A percentile compares a stretch with the other conserved stretches of the same genome.
These are phyloP conservation scores for Scaptomyza hsui DNA, from an alignment of 1,140 invertebrate genomes.

Conservation along the genomic window DNA sequence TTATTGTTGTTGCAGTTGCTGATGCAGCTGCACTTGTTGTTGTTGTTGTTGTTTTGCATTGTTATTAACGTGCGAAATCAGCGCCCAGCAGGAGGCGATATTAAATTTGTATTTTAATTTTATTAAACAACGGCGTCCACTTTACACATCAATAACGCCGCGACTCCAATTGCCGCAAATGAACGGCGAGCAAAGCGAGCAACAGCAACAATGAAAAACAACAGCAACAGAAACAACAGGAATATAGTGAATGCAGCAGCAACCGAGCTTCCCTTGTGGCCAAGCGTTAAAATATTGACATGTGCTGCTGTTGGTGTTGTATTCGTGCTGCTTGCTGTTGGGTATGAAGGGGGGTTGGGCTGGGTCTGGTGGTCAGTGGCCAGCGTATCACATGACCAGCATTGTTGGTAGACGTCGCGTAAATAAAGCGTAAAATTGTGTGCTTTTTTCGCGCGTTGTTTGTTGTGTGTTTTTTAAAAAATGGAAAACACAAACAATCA, in stretches of 20 bases:
- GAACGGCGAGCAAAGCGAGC: slow-evolving; percentile 9
- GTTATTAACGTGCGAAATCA: slow-evolving; percentile 38
- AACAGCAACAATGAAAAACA: slow-evolving; percentile 11
- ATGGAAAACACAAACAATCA: slow-evolving; percentile 70
- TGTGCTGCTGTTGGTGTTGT: slow-evolving; percentile 41
- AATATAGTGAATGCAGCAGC: slow-evolving; percentile 23
- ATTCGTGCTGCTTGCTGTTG: not conserved
- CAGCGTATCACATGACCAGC: slow-evolving; percentile 57
- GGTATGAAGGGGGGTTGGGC: not conserved
- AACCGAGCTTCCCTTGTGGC: slow-evolving; percentile 56
- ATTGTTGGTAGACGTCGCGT: slow-evolving; percentile 53
- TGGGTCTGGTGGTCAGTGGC: not conserved
- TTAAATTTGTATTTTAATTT: slow-evolving; percentile 78
- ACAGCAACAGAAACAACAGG: slow-evolving; percentile 1
- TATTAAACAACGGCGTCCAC: slow-evolving; percentile 71
- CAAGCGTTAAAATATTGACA: slow-evolving; percentile 76
- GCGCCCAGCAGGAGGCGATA: slow-evolving; percentile 29
- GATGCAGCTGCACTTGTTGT: slow-evolving; percentile 13
- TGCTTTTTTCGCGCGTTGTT: slow-evolving; percentile 51
- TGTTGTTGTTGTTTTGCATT: slow-evolving; percentile 15
- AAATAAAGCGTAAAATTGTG: slow-evolving; percentile 79
- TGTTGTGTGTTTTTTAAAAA: slow-evolving; percentile 53
- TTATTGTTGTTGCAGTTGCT: slow-evolving; percentile 1
- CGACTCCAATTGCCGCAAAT: slow-evolving; percentile 32
- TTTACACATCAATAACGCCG: slow-evolving; percentile 74